Base-by-base conservation (phyloP, 2,888 invertebrate species). In the Acleris literana region DNA sequence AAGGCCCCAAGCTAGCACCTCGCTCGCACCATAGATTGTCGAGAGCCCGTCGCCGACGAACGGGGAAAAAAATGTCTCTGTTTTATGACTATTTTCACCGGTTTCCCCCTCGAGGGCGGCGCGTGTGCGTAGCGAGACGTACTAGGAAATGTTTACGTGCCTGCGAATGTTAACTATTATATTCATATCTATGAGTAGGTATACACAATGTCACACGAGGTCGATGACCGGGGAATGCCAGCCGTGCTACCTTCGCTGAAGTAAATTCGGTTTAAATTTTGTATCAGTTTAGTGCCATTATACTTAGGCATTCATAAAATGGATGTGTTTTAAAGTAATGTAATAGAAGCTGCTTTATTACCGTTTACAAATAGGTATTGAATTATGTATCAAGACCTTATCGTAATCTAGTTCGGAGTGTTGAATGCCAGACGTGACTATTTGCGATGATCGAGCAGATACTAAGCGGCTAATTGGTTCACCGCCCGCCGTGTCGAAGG, bases 71-170 rank as follows among this genome's bases (percentile, higher is more conserved):
- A 81, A 74, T 71, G 77, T 83, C 76, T 78, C 76, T 80, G 79
- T 83, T 85, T 83, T 82, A 80, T 76, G 78, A 83, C 76, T 83
- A 82, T 84, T 84, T 82, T 80, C 84, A 75, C 82, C 82, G 80
- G 39, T 65, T 43, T 29, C 68, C 57, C 61, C 67, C 67, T 48
- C 53, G 44, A 48, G 57, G 67, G 59, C 52, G 46, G 56, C 76
- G 78, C 70, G 79, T 74, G 76, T 73, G 77, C 76, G 78, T 75
- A 77, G 74, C 71, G 72, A 76, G 71, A 73, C 77, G 77, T 69
- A 65, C 68, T 61, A 74, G 76, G 74, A 82, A 82, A 84, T 82
- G 77, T 84, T 83, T 78, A 81, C 80, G 72, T 72, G 72, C 67
- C 75, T 67, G 60, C 74, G 49, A 70, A 63, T 63, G 52, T 48